Percentiles rank a stretch among this genome's conserved stretches.
phyloP scores from a whole-genome alignment of 2,113 vertebrate species.

The Perca flavescens region DNA sequence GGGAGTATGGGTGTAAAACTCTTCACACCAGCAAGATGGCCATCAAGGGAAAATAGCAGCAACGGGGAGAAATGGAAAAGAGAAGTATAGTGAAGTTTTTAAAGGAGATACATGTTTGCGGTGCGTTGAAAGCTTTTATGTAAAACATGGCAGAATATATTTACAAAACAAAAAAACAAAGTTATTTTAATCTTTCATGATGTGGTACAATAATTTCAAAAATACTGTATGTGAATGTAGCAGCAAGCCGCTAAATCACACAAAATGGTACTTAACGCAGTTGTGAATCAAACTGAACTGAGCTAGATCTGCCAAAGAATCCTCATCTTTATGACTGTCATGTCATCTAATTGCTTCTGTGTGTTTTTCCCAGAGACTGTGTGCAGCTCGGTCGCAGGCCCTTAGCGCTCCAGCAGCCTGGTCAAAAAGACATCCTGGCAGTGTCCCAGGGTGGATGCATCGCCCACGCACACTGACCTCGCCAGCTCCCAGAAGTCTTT shows the following conservation, averaged over 20 bases:
- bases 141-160: constrained; percentile 2
- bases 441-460: constrained; percentile 80
- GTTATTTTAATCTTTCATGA: constrained; percentile 28
- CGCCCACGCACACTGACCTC: constrained; percentile 77
- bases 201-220: constrained; percentile 21
- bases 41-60: constrained; percentile 44
- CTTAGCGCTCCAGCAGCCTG: constrained; percentile 75
- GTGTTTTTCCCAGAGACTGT: constrained; percentile 84
- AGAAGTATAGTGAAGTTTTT: constrained; percentile 1
- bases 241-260: constrained; percentile 28
- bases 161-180: not conserved
- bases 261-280: constrained; percentile 12
- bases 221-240: constrained; percentile 8
- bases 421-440: constrained; percentile 85
- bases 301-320: constrained; percentile 62
- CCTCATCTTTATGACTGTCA: constrained; percentile 85
- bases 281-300: constrained; percentile 26
- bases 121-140: constrained; percentile 10
- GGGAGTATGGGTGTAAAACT: constrained; percentile 56
- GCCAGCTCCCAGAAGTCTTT: constrained; percentile 81
- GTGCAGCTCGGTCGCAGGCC: constrained; percentile 83
- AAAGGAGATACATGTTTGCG: constrained; percentile 10
- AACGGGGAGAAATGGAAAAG: constrained; percentile 29
- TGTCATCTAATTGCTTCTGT: constrained; percentile 74
- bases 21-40: constrained; percentile 46